Evolutionary conservation across 1,140 invertebrate species (phyloP).

Genomic region (Cephus cinctus): DNA sequence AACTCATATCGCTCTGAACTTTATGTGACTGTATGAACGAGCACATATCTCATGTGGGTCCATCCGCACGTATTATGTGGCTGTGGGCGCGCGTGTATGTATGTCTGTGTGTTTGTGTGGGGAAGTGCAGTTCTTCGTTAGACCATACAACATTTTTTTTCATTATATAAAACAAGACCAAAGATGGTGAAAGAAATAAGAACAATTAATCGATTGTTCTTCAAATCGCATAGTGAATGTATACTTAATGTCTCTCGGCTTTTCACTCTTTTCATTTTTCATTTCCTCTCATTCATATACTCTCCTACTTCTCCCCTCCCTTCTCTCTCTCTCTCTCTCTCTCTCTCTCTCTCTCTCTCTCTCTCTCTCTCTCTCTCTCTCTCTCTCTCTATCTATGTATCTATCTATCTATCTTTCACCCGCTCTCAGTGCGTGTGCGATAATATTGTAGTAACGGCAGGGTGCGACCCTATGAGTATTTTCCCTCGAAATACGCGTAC

Average conservation of each 20-base stretch:
- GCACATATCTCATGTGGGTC: no score
- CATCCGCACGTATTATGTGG: no score
- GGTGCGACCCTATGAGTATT: constrained; percentile 45
- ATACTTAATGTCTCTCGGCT: no score
- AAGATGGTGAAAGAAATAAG: background rate
- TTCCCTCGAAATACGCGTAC: constrained; percentile 28
- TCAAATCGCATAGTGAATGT: no score
- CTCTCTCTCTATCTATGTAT: no score
- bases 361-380: constrained; percentile 16
- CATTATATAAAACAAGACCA: constrained; percentile 32
- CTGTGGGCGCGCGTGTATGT: constrained; percentile 14
- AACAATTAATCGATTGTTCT: constrained; percentile 2
- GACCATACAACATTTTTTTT: constrained; percentile 25
- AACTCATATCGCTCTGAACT: no score
- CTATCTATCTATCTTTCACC: constrained; percentile 9
- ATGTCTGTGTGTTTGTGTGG: constrained; percentile 20
- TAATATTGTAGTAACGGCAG: constrained; percentile 41
- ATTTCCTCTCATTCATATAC: constrained; percentile 1
- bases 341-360: constrained; percentile 4
- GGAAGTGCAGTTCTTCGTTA: constrained; percentile 39
- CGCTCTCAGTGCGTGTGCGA: constrained; percentile 38
- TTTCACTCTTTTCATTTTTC: constrained; percentile 14
- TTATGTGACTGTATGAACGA: no score
- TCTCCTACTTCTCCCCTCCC: no score
- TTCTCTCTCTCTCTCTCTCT: constrained; percentile 8